Conservation (phyloP, 30 jellyfish, hydroid and myxozoan species). For the Mastigias papua region DNA sequence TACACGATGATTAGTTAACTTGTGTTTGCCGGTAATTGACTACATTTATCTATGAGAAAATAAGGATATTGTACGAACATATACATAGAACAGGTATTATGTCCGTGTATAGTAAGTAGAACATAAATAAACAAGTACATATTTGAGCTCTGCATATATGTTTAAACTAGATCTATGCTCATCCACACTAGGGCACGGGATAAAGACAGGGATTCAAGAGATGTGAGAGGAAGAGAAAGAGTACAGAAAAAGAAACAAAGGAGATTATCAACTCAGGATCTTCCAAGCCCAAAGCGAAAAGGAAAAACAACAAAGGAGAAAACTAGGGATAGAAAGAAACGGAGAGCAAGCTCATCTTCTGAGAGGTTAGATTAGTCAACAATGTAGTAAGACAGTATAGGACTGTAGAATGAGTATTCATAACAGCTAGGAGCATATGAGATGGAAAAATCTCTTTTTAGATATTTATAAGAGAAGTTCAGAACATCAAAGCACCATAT, state of each 20-base stretch:
- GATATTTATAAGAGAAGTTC: no score
- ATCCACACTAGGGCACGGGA: conserved; percentile 60
- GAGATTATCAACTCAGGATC: conserved; percentile 12
- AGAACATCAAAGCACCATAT: no score
- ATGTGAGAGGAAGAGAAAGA: conserved; percentile 54
- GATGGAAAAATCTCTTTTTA: no score
- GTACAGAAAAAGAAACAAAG: conserved; percentile 30
- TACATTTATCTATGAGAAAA: no score
- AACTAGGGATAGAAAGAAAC: conserved; percentile 70
- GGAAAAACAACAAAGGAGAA: conserved; percentile 71
- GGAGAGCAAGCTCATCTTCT: conserved; percentile 79
- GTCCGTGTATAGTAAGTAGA: no score
- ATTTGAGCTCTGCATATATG: neutral
- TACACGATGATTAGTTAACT: no score
- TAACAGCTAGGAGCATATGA: no score
- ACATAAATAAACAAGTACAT: neutral
- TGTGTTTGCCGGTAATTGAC: no score
- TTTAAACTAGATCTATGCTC: neutral
- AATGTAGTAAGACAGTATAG: no score
- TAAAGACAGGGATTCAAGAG: conserved; percentile 30
- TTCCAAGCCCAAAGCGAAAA: conserved; percentile 72
- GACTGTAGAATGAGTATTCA: no score
- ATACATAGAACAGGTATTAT: no score
- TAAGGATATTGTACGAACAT: no score
- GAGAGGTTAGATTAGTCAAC: conserved; percentile 51